Base-by-base conservation (phyloP, 1,140 invertebrate genomes). In the Bombus impatiens region DNA sequence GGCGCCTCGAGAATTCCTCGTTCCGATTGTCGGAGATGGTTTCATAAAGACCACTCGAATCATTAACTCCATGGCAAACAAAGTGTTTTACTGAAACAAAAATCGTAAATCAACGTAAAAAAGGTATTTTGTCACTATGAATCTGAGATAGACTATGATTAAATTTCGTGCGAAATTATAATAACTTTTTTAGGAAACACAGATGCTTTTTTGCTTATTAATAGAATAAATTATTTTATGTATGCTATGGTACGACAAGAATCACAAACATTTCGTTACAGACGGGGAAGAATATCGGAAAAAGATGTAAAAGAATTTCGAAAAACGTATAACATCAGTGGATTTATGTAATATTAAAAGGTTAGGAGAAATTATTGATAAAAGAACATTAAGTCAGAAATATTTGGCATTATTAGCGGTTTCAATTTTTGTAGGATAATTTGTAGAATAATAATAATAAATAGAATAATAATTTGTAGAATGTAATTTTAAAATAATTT, bases 1-100 rank as follows among this genome's bases (percentile, higher is more conserved):
- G 47, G 47, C 32, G 28, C 40, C 13, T 28, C 10, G 47, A 47
- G 44, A 15, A 59, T 82, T 25, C n/a, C 25, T 75, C 13, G 25
- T 37, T 70, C 57, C 37, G 68, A 32, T 59, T 53, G 62, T 71
- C 77, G 40, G 70, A 67, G n/a, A 35, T 67, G 86, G 74, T 80
- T 62, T 35, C 32, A 72, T 62, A 18, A 82, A 76, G n/a, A 47
- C 22, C 4, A 44, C n/a, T 47, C 72, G 42, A 74, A 75, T 75
- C 9, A 13, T 42, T 15, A 42, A 42, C 28, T 18, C 25, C 10
- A 13, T 53, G 47, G 1, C 8, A 12, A 35, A 40, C 40, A 28
- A 15, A 9, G 6, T 0, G 32, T 68, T 68, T 68, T 35, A 25
- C 2, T 18, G 15, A 35, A 68, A 68, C 35, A 4, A 65, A 35